phyloP scores from a whole-genome alignment of 2,797 vertebrate genomes.

The Characodon lateralis region DNA sequence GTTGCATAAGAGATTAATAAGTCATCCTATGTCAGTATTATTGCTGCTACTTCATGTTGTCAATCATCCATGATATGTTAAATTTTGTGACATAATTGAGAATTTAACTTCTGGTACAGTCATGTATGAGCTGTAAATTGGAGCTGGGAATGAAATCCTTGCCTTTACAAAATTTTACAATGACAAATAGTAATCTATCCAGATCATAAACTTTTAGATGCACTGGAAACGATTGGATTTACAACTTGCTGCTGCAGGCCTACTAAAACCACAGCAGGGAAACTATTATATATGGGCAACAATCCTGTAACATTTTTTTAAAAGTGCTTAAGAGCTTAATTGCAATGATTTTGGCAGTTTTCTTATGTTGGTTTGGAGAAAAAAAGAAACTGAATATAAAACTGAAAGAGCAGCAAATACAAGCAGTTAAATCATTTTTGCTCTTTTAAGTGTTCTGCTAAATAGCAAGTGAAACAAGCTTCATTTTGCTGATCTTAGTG shows the following conservation, averaged over 20 bases:
- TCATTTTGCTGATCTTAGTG: conserved; percentile 24
- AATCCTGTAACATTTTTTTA: conserved; percentile 21
- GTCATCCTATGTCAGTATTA: conserved; percentile 39
- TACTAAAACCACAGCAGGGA: conserved; percentile 12
- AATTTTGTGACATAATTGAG: conserved; percentile 20
- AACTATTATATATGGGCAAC: neutral
- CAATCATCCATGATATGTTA: conserved; percentile 33
- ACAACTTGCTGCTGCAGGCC: conserved; percentile 2
- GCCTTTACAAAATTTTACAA: neutral
- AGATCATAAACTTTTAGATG: neutral
- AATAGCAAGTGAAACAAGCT: conserved; percentile 30
- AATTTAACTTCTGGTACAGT: conserved; percentile 25
- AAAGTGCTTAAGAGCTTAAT: conserved; percentile 18
- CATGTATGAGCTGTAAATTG: conserved; percentile 12
- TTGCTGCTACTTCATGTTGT: conserved; percentile 24
- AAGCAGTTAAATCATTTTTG: conserved; percentile 42
- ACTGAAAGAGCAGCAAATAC: conserved; percentile 34
- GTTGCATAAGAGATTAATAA: conserved; percentile 55
- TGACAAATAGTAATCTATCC: conserved; percentile 1
- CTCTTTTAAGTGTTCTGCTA: conserved; percentile 19
- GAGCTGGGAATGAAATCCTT: conserved; percentile 3
- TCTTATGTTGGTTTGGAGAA: conserved; percentile 37
- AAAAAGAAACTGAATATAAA: conserved; percentile 33
- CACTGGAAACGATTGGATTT: neutral
- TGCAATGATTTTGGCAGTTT: conserved; percentile 9